Percentiles rank a stretch among this genome's conserved stretches.
These are phyloP conservation scores for Anomalospiza imberbis DNA, from an alignment of 2,797 vertebrate species.

Conservation along the genomic window DNA sequence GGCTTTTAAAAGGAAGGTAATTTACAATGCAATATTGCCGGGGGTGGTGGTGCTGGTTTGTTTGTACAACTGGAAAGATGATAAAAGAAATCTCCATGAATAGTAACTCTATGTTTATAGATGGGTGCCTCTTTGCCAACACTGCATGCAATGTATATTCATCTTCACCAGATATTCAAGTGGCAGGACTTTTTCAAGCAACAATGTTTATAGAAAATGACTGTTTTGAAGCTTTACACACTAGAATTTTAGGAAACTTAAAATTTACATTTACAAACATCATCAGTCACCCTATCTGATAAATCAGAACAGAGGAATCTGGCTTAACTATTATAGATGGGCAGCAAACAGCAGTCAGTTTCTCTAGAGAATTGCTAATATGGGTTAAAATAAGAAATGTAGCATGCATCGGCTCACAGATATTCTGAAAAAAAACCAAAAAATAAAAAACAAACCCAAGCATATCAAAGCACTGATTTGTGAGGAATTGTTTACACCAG, in stretches of 20 bases:
- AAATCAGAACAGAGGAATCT: conserved; percentile 50
- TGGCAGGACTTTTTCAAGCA: conserved; percentile 55
- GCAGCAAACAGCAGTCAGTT: neutral
- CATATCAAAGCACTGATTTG: neutral
- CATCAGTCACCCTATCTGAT: conserved; percentile 58
- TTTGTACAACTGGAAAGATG: conserved; percentile 60
- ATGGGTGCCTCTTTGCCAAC: conserved; percentile 55
- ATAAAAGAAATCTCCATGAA: conserved; percentile 55
- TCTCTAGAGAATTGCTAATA: conserved; percentile 24
- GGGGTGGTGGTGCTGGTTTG: conserved; percentile 16
- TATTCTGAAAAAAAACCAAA: neutral
- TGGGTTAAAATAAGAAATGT: conserved; percentile 8
- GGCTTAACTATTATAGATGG: conserved; percentile 29
- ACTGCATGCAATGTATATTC: conserved; percentile 11
- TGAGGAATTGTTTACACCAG: neutral
- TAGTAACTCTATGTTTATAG: conserved; percentile 55
- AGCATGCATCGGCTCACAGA: neutral
- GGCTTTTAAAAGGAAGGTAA: conserved; percentile 58
- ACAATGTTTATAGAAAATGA: conserved; percentile 50
- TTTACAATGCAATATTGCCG: conserved; percentile 61
- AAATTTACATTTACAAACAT: conserved; percentile 56
- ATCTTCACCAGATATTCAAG: conserved; percentile 49
- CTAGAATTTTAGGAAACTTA: conserved; percentile 50
- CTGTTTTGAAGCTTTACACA: conserved; percentile 53
- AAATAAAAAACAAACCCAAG: neutral